Conservation (phyloP, 2,113 vertebrate genomes). For the Dermatemys mawii region DNA sequence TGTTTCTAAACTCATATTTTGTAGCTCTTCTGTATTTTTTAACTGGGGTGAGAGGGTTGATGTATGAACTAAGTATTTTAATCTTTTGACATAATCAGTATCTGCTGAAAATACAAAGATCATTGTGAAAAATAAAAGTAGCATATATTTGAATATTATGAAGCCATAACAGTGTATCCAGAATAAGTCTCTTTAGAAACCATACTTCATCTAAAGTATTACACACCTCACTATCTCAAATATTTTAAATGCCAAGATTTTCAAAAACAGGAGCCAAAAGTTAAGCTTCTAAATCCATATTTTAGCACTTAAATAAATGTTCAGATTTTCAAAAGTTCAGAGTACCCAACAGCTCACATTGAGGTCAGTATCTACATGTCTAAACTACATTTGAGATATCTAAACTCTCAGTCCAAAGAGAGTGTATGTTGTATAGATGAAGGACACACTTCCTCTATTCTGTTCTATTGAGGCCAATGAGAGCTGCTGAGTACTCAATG, state of each 20-base stretch:
- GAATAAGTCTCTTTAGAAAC: background rate
- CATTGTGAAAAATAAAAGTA: background rate
- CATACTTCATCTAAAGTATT: too few relatives aligned
- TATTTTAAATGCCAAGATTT: background rate
- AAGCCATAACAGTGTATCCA: background rate
- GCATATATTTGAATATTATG: background rate
- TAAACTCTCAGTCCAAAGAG: constrained; percentile 9
- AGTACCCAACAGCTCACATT: accelerated
- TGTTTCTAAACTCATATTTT: background rate
- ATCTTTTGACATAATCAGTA: accelerated
- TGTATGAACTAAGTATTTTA: background rate
- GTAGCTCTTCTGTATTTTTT: background rate
- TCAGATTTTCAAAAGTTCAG: background rate
- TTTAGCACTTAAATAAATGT: background rate
- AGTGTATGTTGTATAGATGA: accelerated
- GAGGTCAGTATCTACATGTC: background rate
- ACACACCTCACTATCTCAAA: background rate
- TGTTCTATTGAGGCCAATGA: background rate
- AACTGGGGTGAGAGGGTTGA: background rate
- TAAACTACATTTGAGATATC: background rate
- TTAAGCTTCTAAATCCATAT: background rate
- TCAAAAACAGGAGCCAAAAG: background rate
- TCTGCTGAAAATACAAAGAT: background rate
- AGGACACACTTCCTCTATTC: background rate
- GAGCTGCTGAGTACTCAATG: background rate